Conservation (phyloP, 92 coral and sea anemone species). For the Virgularia gustaviana region DNA sequence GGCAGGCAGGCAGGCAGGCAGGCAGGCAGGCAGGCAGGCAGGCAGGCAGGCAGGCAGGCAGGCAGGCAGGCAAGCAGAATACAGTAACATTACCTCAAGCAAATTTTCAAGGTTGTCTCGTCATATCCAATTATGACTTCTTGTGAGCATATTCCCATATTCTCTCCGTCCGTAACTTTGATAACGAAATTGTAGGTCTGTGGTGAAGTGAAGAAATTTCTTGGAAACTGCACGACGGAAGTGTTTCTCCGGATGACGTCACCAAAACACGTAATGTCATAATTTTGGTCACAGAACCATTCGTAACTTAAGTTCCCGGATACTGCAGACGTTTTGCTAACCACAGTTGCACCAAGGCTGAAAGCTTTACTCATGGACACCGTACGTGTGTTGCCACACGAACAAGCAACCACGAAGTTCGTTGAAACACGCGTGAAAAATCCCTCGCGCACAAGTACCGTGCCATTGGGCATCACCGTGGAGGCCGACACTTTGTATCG, state of each 20-base stretch:
- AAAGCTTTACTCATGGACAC: conserved; percentile 57
- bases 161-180: conserved; percentile 46
- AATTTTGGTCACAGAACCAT: conserved; percentile 59
- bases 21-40: neutral
- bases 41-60: neutral
- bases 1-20: too few relatives aligned
- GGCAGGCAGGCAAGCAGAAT: neutral
- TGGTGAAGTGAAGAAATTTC: conserved; percentile 34
- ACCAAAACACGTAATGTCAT: conserved; percentile 50
- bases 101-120: conserved; percentile 32
- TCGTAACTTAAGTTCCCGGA: conserved; percentile 42
- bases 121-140: conserved; percentile 40
- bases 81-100: conserved; percentile 54
- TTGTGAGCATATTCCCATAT: conserved; percentile 59
- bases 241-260: conserved; percentile 25
- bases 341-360: conserved; percentile 55
- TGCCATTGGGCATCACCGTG: conserved; percentile 50
- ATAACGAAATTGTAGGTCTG: conserved; percentile 56
- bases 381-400: conserved; percentile 68
- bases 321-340: conserved; percentile 7
- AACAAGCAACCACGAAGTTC: conserved; percentile 58
- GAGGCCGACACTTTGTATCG: conserved; percentile 60
- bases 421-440: conserved; percentile 61
- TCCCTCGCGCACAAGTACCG: conserved; percentile 46
- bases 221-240: conserved; percentile 54